phyloP scores from a whole-genome alignment of 2,888 invertebrate species.

The Drosophila eohydei region DNA sequence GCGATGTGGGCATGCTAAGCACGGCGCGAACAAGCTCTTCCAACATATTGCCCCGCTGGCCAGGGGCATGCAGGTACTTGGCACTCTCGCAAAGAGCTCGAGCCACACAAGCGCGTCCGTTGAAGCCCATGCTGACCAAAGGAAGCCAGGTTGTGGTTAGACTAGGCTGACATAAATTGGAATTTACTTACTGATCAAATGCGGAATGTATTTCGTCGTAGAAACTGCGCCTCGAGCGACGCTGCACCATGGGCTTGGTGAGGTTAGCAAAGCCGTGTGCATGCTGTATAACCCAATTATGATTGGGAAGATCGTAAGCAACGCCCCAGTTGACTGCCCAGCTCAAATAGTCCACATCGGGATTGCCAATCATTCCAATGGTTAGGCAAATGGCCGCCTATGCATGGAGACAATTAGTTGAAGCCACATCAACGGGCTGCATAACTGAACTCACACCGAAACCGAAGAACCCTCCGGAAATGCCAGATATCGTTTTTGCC shows the following conservation, averaged over 20 bases:
- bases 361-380: slow-evolving; percentile 87
- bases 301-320: slow-evolving; percentile 88
- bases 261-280: slow-evolving; percentile 76
- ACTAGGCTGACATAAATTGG: neutral
- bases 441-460: slow-evolving; percentile 84
- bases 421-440: neutral
- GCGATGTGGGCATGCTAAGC: slow-evolving; percentile 85
- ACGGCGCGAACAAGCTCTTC: slow-evolving; percentile 90
- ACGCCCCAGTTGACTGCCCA: slow-evolving; percentile 90
- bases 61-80: slow-evolving; percentile 85
- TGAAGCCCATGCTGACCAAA: slow-evolving; percentile 89
- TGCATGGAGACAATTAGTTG: slow-evolving; percentile 13
- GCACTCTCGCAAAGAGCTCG: slow-evolving; percentile 91
- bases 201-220: slow-evolving; percentile 89
- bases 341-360: slow-evolving; percentile 87
- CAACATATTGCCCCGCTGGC: slow-evolving; percentile 88
- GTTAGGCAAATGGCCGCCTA: slow-evolving; percentile 88
- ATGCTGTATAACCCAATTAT: slow-evolving; percentile 86
- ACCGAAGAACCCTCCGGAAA: slow-evolving; percentile 87
- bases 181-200: slow-evolving; percentile 88
- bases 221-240: slow-evolving; percentile 88
- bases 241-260: slow-evolving; percentile 74
- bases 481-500: slow-evolving; percentile 86
- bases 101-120: slow-evolving; percentile 89
- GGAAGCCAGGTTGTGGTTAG: neutral